Evolutionary conservation across 2,888 invertebrate species (phyloP).

Genomic region (Mamestra brassicae): DNA sequence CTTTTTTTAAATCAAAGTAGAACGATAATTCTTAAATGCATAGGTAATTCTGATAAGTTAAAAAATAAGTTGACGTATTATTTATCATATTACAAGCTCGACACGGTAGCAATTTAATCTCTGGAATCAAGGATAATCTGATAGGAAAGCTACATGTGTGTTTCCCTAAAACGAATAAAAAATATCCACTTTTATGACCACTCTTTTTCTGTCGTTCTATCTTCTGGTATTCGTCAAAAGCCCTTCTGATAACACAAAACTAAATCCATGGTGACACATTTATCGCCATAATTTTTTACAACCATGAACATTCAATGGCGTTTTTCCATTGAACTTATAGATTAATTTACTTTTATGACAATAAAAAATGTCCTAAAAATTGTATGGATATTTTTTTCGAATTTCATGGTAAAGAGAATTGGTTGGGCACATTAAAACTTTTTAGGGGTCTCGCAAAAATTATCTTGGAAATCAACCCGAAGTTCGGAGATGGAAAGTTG

Average conservation of each 20-base stretch:
- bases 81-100: not conserved
- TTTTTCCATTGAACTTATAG: slow-evolving; percentile 62
- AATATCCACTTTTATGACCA: slow-evolving; percentile 44
- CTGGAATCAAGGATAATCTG: slow-evolving; percentile 15
- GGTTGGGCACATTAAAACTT: slow-evolving; percentile 81
- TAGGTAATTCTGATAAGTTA: no score
- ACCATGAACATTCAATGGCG: slow-evolving; percentile 47
- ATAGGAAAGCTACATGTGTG: slow-evolving; percentile 8
- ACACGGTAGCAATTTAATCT: slow-evolving; percentile 14
- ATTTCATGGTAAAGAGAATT: slow-evolving; percentile 70
- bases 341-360: slow-evolving; percentile 62
- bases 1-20: no score
- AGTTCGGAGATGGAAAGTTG: slow-evolving; percentile 70
- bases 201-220: slow-evolving; percentile 28
- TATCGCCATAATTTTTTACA: slow-evolving; percentile 50
- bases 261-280: slow-evolving; percentile 51
- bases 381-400: slow-evolving; percentile 62
- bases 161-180: slow-evolving; percentile 46
- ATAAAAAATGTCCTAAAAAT: slow-evolving; percentile 57
- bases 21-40: no score
- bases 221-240: slow-evolving; percentile 42
- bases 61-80: no score
- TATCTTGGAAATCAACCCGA: slow-evolving; percentile 78
- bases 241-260: slow-evolving; percentile 27
- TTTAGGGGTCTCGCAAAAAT: slow-evolving; percentile 75